Percentiles rank a stretch among this genome's conserved stretches.
Conservation (phyloP, 2,797 vertebrate genomes). For the Diplodus sargus region DNA sequence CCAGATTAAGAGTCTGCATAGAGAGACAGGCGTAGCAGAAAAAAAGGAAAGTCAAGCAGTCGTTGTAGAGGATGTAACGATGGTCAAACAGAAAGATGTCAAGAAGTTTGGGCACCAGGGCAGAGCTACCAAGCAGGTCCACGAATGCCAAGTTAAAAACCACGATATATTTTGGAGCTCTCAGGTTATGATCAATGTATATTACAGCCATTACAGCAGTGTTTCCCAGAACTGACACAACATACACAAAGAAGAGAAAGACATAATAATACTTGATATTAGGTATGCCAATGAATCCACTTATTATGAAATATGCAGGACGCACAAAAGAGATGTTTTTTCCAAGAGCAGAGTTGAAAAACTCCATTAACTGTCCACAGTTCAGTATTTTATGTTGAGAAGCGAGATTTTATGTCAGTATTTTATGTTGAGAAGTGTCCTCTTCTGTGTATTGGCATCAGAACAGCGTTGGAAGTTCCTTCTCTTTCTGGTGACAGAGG, state of each 20-base stretch:
- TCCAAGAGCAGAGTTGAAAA: slow-evolving; percentile 51
- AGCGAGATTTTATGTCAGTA: too few species aligned
- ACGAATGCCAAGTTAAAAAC: slow-evolving; percentile 64
- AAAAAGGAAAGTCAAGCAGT: slow-evolving; percentile 58
- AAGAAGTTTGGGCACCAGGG: slow-evolving; percentile 64
- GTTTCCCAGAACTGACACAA: slow-evolving; percentile 55
- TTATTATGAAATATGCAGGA: slow-evolving; percentile 60
- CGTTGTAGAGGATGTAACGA: slow-evolving; percentile 34
- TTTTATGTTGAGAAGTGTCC: too few species aligned
- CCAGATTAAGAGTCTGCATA: slow-evolving; percentile 73
- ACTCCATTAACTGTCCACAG: neutral
- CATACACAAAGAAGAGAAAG: slow-evolving; percentile 50
- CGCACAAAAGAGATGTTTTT: slow-evolving; percentile 59
- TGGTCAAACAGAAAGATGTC: slow-evolving; percentile 62
- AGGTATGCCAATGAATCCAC: slow-evolving; percentile 34
- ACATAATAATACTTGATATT: slow-evolving; percentile 48
- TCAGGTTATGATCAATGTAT: slow-evolving; percentile 44
- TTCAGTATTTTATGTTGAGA: too few species aligned
- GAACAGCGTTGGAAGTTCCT: too few species aligned
- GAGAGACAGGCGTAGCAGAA: slow-evolving; percentile 54
- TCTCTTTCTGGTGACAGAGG: too few species aligned
- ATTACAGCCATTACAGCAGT: slow-evolving; percentile 52
- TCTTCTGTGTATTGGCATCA: too few species aligned
- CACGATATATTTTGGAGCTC: slow-evolving; percentile 56
- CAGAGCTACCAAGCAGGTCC: slow-evolving; percentile 51